phyloP scores from a whole-genome alignment of 2,797 vertebrate genomes.

The Nothura maculosa region DNA sequence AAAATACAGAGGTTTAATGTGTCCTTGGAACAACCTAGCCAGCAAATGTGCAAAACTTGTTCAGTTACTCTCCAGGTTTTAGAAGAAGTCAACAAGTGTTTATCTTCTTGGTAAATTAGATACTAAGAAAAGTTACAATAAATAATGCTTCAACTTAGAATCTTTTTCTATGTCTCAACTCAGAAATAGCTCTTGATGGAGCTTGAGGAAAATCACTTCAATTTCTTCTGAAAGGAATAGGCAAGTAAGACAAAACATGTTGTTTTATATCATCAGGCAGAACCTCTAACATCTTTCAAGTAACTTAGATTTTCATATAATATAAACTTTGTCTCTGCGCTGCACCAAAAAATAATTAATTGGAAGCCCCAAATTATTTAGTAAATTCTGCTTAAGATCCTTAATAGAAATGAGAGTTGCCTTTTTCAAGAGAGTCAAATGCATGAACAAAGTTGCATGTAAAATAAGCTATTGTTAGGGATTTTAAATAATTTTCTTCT shows the following conservation, averaged over 20 bases:
- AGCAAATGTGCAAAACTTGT: not conserved
- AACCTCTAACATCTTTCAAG: not conserved
- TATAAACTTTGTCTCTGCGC: not conserved
- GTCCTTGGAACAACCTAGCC: not conserved
- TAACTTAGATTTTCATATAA: not conserved
- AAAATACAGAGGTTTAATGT: not conserved
- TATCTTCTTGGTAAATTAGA: not conserved
- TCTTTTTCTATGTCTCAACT: not conserved
- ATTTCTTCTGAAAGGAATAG: not conserved
- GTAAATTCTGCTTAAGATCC: not conserved
- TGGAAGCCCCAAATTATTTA: not conserved
- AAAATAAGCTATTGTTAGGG: not conserved
- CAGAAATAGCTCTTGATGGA: not conserved
- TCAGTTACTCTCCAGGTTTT: not conserved
- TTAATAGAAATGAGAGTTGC: not conserved
- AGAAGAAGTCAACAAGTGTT: not conserved
- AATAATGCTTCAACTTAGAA: not conserved
- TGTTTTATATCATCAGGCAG: not conserved
- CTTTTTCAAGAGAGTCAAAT: not conserved
- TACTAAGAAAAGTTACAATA: not conserved
- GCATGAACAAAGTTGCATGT: not conserved
- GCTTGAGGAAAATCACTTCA: not conserved
- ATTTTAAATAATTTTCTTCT: not conserved
- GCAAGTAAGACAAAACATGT: not conserved
- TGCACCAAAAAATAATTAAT: not conserved